Percentiles rank a stretch among this genome's conserved stretches.
phyloP scores from a whole-genome alignment of 2,888 invertebrate genomes.

The Luffia ferchaultella region DNA sequence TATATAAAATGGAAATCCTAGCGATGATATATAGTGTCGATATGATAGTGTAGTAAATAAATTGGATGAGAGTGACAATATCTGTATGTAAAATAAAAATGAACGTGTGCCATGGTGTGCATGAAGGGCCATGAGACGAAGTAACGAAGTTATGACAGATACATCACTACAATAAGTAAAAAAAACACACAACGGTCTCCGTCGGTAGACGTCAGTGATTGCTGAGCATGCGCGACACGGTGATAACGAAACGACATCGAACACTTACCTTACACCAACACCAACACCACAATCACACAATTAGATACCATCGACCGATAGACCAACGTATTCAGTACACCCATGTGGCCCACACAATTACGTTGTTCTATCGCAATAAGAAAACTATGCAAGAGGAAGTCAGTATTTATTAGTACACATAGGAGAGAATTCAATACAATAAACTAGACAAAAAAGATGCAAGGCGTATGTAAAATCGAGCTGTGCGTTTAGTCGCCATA shows the following conservation, averaged over 20 bases:
- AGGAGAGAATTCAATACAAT: conserved; percentile 43
- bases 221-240: conserved; percentile 38
- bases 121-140: conserved; percentile 25
- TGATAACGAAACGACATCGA: conserved; percentile 47
- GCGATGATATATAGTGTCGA: conserved; percentile 14
- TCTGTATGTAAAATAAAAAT: conserved; percentile 19
- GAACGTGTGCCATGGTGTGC: conserved; percentile 44
- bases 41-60: conserved; percentile 36
- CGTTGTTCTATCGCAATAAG: conserved; percentile 49
- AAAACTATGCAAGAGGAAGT: conserved; percentile 19
- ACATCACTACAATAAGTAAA: no score
- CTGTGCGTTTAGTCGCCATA: conserved; percentile 47
- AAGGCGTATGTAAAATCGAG: conserved; percentile 48
- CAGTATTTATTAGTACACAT: conserved; percentile 40
- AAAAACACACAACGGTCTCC: no score
- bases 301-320: conserved; percentile 32
- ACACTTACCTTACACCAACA: conserved; percentile 44
- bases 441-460: conserved; percentile 47
- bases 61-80: conserved; percentile 22
- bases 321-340: conserved; percentile 40
- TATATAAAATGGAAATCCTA: background rate
- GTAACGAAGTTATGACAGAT: no score
- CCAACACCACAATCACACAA: conserved; percentile 22
- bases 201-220: conserved; percentile 5
- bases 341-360: conserved; percentile 20